Evolutionary conservation across 1,140 invertebrate species (phyloP), one percentile per base, ranked within the genome.

Genomic region (Drosophila parvula): DNA sequence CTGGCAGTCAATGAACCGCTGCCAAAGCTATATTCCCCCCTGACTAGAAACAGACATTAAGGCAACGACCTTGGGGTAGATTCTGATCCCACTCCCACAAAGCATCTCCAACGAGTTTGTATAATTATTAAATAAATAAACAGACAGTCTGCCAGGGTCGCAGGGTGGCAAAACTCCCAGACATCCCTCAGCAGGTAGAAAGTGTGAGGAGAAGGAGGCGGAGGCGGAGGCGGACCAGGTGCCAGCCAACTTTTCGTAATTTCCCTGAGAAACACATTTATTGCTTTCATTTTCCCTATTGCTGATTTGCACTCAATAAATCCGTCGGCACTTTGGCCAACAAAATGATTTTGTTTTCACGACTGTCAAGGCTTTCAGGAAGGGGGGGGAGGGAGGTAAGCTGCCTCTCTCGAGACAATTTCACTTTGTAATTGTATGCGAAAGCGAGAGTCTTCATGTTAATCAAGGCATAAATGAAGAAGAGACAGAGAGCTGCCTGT

Each of bases 121-220:
- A 89, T 86, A 83, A 86, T 83, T 83, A 88, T 88, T 86, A 88
- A 86, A 86, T 88, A 88, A 86, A 88, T 79, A 77, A 88, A 88
- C 75, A 73, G 70, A 40, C 48, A 50, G 44, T 48, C 56, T 43
- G 65, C 50, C 78, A 67, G 40, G 36, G 36, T 36, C 27, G 45
- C 43, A 50, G 8, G 18, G 22, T 60, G 27, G 61, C n/a, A 41
- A 3, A 76, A 44, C 56, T 34, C 48, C 2, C 74, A 60, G 74
- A 77, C 63, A 60, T 56, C 60, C 58, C 28, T 32, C 40, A 77
- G 65, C 22, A 22, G 22, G 22, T 22, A 22, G 22, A 3, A 22
- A 22, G 60, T 64, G 47, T 6, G 34, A 4, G 8, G 28, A 7
- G 48, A 14, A 7, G 8, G 8, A 18, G 43, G 16, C 9, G 12